Base-by-base conservation (phyloP, 2,113 vertebrate species). In the Platysteira castanea region DNA sequence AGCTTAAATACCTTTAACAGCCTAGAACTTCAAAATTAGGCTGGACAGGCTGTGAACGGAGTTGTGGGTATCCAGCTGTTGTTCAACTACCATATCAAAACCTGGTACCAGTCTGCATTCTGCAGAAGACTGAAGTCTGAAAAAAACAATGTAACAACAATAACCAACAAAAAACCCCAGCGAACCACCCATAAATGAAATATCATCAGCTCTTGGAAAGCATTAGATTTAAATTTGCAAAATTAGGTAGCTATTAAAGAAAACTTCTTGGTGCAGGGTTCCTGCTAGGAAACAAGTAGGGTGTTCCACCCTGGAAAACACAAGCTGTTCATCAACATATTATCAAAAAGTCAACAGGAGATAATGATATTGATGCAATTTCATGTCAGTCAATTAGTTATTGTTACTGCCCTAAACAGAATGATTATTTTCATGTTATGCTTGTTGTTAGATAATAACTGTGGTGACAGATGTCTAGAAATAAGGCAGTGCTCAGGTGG, bases 381-480 rank as follows among this genome's bases (percentile, higher is more conserved):
- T 89, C 76, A 67, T 59, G 65, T 76, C 57, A 94, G 84, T 84
- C 57, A 90, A 82, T 93, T 93, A 92, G 80, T 73, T 82, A 82
- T 84, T 95, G 74, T 91, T 95, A 49, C 77, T 91, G 27, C 61
- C 74, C 28, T 87, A 89, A 95, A 87, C 8, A 95, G 33, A 93
- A 93, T 0, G 1, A 93, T 93, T 92, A 93, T 96, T 96, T 95
- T 94, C 56, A 88, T 92, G 90, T 90, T 94, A 68, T 49, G 49
- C 76, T 81, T 96, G 47, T 88, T 96, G 93, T 74, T 85, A 95
- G 69, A 82, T 94, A 95, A 95, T 81, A 92, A 84, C 71, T 88
- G 91, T 91, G 88, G 76, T 83, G 95, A 96, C 90, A 95, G 93
- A 94, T 89, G 79, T 90, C 64, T 90, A 94, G 71, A 86, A 94